Conservation (phyloP, 2,888 invertebrate genomes). For the Ochlodes sylvanus region DNA sequence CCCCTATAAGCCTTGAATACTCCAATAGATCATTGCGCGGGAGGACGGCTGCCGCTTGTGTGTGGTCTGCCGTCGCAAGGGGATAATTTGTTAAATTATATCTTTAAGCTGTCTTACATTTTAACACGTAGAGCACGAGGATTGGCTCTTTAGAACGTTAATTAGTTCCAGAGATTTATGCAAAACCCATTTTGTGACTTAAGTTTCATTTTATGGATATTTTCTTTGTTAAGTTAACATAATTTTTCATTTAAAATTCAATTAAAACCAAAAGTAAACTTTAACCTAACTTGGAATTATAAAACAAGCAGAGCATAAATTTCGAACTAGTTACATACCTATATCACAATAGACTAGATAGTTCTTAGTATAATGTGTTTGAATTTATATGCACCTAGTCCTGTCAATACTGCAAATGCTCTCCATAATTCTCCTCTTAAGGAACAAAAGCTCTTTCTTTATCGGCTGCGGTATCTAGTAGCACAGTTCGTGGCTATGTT, state of each 20-base stretch:
- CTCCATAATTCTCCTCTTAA: conserved; percentile 1
- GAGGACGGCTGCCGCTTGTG: conserved; percentile 50
- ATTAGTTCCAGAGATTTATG: conserved; percentile 29
- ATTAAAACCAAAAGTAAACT: neutral
- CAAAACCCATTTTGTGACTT: conserved; percentile 10
- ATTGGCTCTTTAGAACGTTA: conserved; percentile 20
- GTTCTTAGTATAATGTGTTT: neutral
- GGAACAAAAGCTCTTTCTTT: conserved; percentile 9
- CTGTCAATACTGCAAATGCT: conserved; percentile 2
- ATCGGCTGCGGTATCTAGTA: neutral
- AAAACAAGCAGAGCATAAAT: neutral
- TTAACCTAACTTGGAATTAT: neutral
- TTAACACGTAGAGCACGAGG: conserved; percentile 31
- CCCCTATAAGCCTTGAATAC: conserved; percentile 42
- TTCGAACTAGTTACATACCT: neutral
- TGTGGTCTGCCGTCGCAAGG: conserved; percentile 48
- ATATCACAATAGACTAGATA: neutral
- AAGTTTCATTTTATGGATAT: conserved; percentile 17
- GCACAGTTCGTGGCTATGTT: neutral
- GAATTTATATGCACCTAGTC: neutral
- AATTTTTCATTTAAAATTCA: neutral
- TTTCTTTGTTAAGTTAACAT: conserved; percentile 27
- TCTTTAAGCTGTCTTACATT: conserved; percentile 35
- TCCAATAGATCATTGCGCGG: conserved; percentile 51
- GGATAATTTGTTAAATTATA: conserved; percentile 38